A percentile compares a stretch with the other conserved stretches of the same genome.
Conservation (phyloP, 2,797 vertebrate genomes). For the Percopsis omiscomaycus region DNA sequence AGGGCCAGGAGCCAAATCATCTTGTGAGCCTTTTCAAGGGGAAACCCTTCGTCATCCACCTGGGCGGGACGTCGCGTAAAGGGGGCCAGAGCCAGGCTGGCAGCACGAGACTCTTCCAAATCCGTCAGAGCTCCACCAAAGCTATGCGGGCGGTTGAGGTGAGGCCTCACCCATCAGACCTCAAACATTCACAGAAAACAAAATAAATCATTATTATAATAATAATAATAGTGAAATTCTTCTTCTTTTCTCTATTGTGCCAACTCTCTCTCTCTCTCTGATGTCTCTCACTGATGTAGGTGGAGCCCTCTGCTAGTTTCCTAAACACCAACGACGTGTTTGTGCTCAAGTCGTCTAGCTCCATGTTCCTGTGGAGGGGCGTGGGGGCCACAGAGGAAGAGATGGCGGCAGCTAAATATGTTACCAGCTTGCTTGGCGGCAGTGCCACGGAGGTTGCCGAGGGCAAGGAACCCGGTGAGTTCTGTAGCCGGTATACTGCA, state of each 20-base stretch:
- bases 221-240: background rate
- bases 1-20: constrained; percentile 79
- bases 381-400: constrained; percentile 67
- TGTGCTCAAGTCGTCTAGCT: constrained; percentile 67
- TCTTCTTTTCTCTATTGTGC: background rate
- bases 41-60: constrained; percentile 71
- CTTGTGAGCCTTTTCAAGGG: constrained; percentile 77
- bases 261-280: background rate
- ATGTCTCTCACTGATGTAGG: constrained; percentile 30
- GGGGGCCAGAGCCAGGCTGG: constrained; percentile 53
- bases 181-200: background rate
- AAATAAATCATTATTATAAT: background rate
- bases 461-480: constrained; percentile 70
- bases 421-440: constrained; percentile 66
- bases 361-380: constrained; percentile 71
- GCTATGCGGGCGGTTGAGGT: constrained; percentile 78
- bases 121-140: constrained; percentile 70
- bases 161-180: constrained; percentile 1
- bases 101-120: constrained; percentile 73
- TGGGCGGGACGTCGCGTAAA: constrained; percentile 73
- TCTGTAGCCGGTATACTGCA: background rate
- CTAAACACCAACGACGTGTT: constrained; percentile 81
- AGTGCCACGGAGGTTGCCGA: constrained; percentile 59
- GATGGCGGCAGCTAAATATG: constrained; percentile 57
- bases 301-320: constrained; percentile 48